These are phyloP conservation scores for Graphium colonna DNA, from an alignment of 2,888 invertebrate species.

Conservation along the genomic window DNA sequence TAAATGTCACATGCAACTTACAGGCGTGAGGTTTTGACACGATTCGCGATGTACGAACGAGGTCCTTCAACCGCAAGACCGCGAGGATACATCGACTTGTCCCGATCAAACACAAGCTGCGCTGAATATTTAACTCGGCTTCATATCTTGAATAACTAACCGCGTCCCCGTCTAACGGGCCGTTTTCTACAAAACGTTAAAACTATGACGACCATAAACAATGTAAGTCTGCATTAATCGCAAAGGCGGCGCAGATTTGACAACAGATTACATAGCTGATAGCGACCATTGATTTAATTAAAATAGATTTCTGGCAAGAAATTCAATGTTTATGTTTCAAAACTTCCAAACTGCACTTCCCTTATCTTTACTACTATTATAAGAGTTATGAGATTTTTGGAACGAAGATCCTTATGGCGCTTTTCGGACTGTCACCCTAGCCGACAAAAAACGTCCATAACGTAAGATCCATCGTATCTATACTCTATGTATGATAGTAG, in stretches of 20 bases:
- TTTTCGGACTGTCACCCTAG: too few species aligned
- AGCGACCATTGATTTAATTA: conserved; percentile 10
- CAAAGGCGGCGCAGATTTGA: conserved; percentile 3
- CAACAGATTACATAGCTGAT: conserved; percentile 9
- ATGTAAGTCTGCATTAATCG: conserved; percentile 13
- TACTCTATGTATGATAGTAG: too few species aligned
- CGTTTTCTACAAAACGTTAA: too few species aligned
- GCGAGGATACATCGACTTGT: conserved; percentile 40
- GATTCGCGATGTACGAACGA: conserved; percentile 44
- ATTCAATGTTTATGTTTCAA: not conserved
- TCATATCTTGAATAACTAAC: conserved; percentile 36
- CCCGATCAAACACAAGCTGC: conserved; percentile 41
- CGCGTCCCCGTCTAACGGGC: conserved; percentile 27
- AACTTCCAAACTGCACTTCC: too few species aligned
- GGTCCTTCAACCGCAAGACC: conserved; percentile 39
- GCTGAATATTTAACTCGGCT: conserved; percentile 48
- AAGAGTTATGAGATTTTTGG: not conserved
- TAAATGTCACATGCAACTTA: conserved; percentile 33
- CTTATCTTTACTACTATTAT: too few species aligned
- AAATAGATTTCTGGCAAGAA: not conserved
- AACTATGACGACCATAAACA: not conserved
- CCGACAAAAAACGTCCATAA: too few species aligned
- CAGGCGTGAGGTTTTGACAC: conserved; percentile 43
- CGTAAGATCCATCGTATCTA: too few species aligned
- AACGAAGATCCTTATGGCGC: too few species aligned